Evolutionary conservation across 2,113 vertebrate species (phyloP), one percentile per base, ranked within the genome.

Genomic region (Larimichthys polyactis): DNA sequence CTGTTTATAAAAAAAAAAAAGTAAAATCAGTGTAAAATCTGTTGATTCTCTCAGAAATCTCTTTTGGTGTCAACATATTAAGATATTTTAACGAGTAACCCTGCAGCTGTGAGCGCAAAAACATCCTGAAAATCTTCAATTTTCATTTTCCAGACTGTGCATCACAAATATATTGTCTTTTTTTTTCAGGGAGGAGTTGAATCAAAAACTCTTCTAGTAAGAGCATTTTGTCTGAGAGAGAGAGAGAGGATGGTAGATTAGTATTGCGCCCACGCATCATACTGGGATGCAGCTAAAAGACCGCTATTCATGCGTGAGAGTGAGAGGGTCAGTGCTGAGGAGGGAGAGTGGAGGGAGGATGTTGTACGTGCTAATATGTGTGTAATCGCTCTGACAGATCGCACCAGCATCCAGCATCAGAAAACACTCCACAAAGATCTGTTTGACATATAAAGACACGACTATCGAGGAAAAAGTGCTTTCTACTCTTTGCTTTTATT

Each of bases 211-310:
- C 70, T 43, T 83, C 73, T 82, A 83, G 79, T 72, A 20, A 44
- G 65, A 78, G 68, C 75, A 59, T 76, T 86, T 89, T 70, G 77
- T 72, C 73, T 86, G 7, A 40, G 36, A 40, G 36, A 40, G 32
- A 36, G 82, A 90, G 88, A 71, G 55, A 66, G 84, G 74, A 81
- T 62, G 83, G 75, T 87, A 58, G 89, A 95, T 96, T 94, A 95
- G 92, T 89, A 95, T 92, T 95, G 91, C 91, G 9, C 43, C 81
- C 89, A 91, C 87, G 87, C 81, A 57, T 88, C 75, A 78, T 77
- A 77, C 82, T 92, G 89, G 87, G 84, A 81, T 60, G 81, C 86
- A 85, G 87, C 75, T 89, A 91, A 92, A 92, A 92, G 90, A 27
- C 70, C 0, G 22, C 87, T 64, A 92, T 93, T 93, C 91, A 92